Percentiles rank a stretch among this genome's conserved stretches.
phyloP scores from a whole-genome alignment of 2,888 invertebrate genomes.

The Temnothorax unifasciatus region DNA sequence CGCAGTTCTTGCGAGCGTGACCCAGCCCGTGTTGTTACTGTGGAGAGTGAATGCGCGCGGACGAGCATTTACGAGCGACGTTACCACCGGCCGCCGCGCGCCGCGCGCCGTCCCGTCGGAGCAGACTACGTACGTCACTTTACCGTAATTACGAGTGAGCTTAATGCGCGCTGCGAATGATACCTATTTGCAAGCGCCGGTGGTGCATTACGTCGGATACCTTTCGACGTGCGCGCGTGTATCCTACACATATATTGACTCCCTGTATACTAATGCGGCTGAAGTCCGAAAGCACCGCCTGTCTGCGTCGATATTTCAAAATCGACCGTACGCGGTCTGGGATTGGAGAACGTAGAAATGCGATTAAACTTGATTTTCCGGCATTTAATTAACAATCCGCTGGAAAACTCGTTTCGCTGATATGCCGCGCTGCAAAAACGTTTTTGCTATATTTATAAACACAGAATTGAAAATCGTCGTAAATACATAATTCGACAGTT shows the following conservation, averaged over 20 bases:
- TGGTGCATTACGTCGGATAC: constrained; percentile 34
- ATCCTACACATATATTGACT: constrained; percentile 28
- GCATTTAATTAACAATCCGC: constrained; percentile 30
- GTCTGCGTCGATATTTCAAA: constrained; percentile 53
- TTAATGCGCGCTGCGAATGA: constrained; percentile 65
- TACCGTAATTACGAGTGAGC: constrained; percentile 61
- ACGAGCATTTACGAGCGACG: constrained; percentile 15
- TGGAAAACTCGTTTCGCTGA: neutral
- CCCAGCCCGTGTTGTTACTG: constrained; percentile 5
- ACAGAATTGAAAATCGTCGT: neutral
- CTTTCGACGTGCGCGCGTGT: constrained; percentile 18
- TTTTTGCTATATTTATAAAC: neutral
- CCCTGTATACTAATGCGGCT: constrained; percentile 33
- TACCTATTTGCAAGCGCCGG: constrained; percentile 60
- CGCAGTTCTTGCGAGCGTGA: neutral
- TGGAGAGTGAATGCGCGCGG: neutral
- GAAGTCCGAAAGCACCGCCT: constrained; percentile 36
- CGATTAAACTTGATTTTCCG: constrained; percentile 43
- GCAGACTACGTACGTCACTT: constrained; percentile 46
- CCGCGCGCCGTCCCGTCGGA: neutral
- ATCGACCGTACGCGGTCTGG: constrained; percentile 23
- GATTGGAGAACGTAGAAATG: constrained; percentile 36
- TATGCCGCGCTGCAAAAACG: constrained; percentile 16
- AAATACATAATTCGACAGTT: constrained; percentile 12
- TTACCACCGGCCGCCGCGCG: neutral